These are phyloP conservation scores for Sussaba pulchella DNA, from an alignment of 2,888 invertebrate genomes.

Conservation along the genomic window DNA sequence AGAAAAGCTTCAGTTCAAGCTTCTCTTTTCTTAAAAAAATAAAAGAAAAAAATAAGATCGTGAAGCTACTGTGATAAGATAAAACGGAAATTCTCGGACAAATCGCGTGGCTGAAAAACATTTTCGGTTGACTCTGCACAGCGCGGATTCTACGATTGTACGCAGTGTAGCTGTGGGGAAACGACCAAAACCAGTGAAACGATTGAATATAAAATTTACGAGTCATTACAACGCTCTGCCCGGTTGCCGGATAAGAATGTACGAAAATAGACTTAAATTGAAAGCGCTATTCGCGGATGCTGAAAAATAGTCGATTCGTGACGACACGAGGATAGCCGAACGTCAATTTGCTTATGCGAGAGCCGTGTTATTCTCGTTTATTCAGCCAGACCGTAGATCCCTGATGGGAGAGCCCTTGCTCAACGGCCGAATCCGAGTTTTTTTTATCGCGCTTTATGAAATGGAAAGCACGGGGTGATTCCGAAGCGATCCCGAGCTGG, in stretches of 20 bases:
- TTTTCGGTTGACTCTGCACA: constrained; percentile 37
- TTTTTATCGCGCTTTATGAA: constrained; percentile 59
- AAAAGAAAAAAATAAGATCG: constrained; percentile 28
- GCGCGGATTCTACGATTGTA: background rate
- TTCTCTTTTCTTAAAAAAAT: constrained; percentile 32
- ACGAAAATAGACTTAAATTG: constrained; percentile 36
- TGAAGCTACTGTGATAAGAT: constrained; percentile 40
- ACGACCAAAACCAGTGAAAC: constrained; percentile 33
- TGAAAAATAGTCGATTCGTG: constrained; percentile 18
- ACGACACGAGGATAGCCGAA: constrained; percentile 39
- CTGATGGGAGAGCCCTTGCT: constrained; percentile 34
- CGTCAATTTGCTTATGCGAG: constrained; percentile 27
- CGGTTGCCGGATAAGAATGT: constrained; percentile 15
- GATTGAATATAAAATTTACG: constrained; percentile 57
- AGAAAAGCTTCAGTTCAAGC: constrained; percentile 48
- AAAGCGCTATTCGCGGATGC: constrained; percentile 1
- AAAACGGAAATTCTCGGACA: constrained; percentile 55
- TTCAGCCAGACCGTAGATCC: constrained; percentile 19
- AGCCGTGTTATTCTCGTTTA: constrained; percentile 14
- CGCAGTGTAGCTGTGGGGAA: background rate
- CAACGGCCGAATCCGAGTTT: constrained; percentile 51
- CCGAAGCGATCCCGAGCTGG: constrained; percentile 42
- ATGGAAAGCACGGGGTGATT: constrained; percentile 66
- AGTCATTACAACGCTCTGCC: constrained; percentile 29
- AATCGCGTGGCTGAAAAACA: constrained; percentile 44